Base-by-base conservation (phyloP, 2,888 invertebrate species). In the Flexamia atlantica region DNA sequence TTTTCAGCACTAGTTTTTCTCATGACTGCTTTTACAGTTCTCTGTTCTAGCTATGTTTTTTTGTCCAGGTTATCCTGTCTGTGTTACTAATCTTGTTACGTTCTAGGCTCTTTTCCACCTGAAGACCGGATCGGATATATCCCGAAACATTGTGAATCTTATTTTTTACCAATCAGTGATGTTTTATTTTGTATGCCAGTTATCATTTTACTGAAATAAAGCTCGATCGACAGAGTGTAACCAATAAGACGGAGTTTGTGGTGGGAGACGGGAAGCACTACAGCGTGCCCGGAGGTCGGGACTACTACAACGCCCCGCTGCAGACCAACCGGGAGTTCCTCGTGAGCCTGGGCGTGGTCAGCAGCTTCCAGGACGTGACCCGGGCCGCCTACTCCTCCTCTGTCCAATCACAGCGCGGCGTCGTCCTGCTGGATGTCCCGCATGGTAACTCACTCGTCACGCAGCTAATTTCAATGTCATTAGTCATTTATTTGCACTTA, bases 221-320 rank as follows among this genome's bases (percentile, higher is more conserved):
- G n/a, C n/a, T n/a, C n/a, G n/a, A n/a, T n/a, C n/a, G n/a, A 64
- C 36, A 82, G 82, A 46, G 42, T 74, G 74, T 83, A 14, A 50
- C 60, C 25, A 72, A 94, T 12, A 90, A 93, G 64, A 91, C 92
- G 87, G 92, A 92, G 81, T 98, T 98, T 90, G 91, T 92, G 0
- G 93, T 98, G 68, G 98, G 98, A 5, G 95, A 97, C 90, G 93
- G 93, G 12, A 92, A 91, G 85, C 92, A 90, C 3, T 96, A 97
- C 89, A 36, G 57, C 0, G 1, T 36, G 9, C 40, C 36, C 2
- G 28, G 46, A 1, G 46, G 97, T 89, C 28, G 57, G 0, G 93
- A 93, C 0, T 97, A 94, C 89, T 93, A 92, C 87, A 98, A 98
- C 91, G 94, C 93, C 1, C 95, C 96, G 0, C 89, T 98, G 80